Percentiles rank a stretch among this genome's conserved stretches.
Conservation (phyloP, 2,888 invertebrate species). For the Vesta saturnalis region DNA sequence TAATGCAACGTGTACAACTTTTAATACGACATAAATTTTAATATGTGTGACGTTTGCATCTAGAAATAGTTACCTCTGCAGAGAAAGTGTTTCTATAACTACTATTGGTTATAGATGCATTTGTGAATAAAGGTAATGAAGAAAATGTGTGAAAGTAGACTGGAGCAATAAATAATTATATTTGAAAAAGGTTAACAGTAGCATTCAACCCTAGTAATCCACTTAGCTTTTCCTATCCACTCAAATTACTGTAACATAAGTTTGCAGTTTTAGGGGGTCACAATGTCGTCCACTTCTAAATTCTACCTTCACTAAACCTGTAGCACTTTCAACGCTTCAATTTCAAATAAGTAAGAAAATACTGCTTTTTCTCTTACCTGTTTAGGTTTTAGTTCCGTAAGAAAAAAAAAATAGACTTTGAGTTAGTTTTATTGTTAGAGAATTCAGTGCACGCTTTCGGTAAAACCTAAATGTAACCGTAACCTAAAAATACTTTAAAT, state of each 20-base stretch:
- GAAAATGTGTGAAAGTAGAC: no score
- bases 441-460: not conserved
- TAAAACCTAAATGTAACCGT: not conserved
- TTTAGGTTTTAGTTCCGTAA: not conserved
- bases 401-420: not conserved
- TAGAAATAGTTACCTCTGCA: no score
- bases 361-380: not conserved
- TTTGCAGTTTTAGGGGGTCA: conserved; percentile 17
- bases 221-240: not conserved
- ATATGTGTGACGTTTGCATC: no score
- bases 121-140: no score
- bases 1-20: no score
- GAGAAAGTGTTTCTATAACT: no score
- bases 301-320: not conserved
- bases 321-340: conserved; percentile 18
- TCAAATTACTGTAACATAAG: conserved; percentile 23
- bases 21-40: no score
- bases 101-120: no score
- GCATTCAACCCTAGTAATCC: conserved; percentile 16
- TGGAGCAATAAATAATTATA: no score
- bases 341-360: conserved; percentile 13
- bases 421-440: not conserved
- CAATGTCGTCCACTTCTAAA: not conserved
- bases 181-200: conserved; percentile 1
- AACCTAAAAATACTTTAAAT: not conserved